Percentiles rank a stretch among this genome's conserved stretches.
These are phyloP conservation scores for Andrena trimmerana DNA, from an alignment of 2,888 invertebrate genomes.

Conservation along the genomic window DNA sequence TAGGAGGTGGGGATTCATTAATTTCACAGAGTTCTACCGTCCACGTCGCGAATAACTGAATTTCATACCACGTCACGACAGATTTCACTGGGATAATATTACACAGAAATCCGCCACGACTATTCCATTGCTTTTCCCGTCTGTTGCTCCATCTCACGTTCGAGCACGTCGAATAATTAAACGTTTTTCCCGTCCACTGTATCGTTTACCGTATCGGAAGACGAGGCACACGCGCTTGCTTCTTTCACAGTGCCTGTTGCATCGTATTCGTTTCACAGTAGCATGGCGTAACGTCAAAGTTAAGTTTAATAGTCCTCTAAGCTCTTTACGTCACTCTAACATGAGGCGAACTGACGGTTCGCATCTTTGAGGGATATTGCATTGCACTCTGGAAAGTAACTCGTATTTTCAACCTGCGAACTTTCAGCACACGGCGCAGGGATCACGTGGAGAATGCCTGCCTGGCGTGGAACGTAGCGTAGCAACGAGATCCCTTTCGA, in stretches of 20 bases:
- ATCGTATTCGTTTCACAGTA: conserved; percentile 20
- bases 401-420: conserved; percentile 6
- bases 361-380: conserved; percentile 13
- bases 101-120: neutral
- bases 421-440: neutral
- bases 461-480: neutral
- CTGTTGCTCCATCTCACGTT: too few species aligned
- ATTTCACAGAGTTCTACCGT: conserved; percentile 1
- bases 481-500: conserved; percentile 2
- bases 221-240: neutral
- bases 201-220: neutral
- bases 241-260: neutral
- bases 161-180: conserved; percentile 20
- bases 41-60: neutral
- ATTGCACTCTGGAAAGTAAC: conserved; percentile 8
- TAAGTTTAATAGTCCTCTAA: conserved; percentile 37
- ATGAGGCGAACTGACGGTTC: conserved; percentile 13
- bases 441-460: neutral
- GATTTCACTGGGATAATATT: conserved; percentile 4
- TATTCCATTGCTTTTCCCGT: neutral
- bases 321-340: conserved; percentile 24
- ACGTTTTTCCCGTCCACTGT: neutral
- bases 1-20: neutral
- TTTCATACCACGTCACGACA: neutral
- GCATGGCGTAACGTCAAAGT: conserved; percentile 15